phyloP scores from a whole-genome alignment of 2,888 invertebrate genomes.

The Nebria brevicollis region DNA sequence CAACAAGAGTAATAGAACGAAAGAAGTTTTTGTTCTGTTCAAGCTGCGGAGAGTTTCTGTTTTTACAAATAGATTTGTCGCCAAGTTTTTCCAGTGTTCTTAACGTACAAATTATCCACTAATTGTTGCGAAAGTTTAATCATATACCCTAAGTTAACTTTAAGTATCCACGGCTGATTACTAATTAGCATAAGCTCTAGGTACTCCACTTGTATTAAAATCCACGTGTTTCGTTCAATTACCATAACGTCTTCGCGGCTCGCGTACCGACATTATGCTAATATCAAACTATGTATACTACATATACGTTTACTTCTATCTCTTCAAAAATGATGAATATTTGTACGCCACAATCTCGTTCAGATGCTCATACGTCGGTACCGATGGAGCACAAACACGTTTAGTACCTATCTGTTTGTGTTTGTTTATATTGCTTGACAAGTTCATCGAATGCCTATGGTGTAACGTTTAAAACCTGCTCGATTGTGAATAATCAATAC shows the following conservation, averaged over 20 bases:
- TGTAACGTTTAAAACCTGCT: constrained; percentile 31
- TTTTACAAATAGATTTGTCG: constrained; percentile 16
- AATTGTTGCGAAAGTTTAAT: constrained; percentile 36
- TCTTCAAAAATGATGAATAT: constrained; percentile 19
- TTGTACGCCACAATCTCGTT: constrained; percentile 7
- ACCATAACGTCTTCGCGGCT: constrained; percentile 23
- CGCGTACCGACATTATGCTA: not conserved
- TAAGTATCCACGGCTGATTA: constrained; percentile 27
- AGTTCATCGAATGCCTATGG: constrained; percentile 25
- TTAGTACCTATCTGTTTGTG: not conserved
- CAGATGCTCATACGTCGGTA: not conserved
- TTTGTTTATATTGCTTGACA: not conserved
- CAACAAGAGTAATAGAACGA: not conserved
- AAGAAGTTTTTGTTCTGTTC: not conserved
- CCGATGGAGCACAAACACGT: not conserved
- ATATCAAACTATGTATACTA: not conserved
- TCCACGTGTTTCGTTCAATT: constrained; percentile 40
- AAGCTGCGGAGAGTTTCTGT: not conserved
- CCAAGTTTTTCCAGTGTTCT: constrained; percentile 7
- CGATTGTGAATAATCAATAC: constrained; percentile 39
- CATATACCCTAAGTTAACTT: constrained; percentile 23
- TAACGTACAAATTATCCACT: constrained; percentile 31
- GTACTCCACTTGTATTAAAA: constrained; percentile 29
- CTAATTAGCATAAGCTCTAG: constrained; percentile 35
- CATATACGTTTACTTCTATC: not conserved